These are phyloP conservation scores for Myrmecophaga tridactyla DNA, from an alignment of 2,113 vertebrate species.

Conservation along the genomic window DNA sequence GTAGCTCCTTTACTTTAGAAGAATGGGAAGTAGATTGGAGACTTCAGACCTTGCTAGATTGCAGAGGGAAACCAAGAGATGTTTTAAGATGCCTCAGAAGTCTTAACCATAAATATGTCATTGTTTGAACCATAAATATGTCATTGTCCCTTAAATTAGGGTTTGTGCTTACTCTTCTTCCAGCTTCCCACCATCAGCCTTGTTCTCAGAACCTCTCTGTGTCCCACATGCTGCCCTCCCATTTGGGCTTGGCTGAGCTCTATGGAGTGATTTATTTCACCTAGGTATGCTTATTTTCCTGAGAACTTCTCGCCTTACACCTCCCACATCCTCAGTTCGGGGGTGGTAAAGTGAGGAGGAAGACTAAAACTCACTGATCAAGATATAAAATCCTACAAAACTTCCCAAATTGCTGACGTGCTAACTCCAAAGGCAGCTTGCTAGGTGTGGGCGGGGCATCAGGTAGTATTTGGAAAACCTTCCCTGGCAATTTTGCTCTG, in stretches of 20 bases:
- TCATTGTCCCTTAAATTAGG: no score
- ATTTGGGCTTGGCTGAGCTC: background rate
- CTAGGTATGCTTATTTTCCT: background rate
- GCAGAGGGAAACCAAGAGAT: background rate
- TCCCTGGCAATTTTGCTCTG: background rate
- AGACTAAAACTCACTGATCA: background rate
- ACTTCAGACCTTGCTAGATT: background rate
- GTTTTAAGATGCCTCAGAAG: background rate
- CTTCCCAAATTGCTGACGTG: background rate
- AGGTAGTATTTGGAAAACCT: background rate
- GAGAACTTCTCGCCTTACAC: background rate
- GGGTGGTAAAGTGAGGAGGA: background rate
- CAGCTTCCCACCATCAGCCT: fast-evolving
- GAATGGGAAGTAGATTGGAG: background rate
- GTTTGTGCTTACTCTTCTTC: background rate
- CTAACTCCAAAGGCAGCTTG: background rate
- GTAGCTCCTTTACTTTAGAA: background rate
- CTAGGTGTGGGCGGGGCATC: background rate
- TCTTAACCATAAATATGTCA: background rate
- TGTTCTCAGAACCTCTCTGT: background rate
- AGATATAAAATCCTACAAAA: background rate
- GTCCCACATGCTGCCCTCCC: background rate
- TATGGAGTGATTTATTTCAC: background rate
- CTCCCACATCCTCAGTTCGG: background rate
- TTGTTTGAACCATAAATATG: no score